Base-by-base conservation (phyloP, 2,797 vertebrate genomes). In the Rhinogobio ventralis region DNA sequence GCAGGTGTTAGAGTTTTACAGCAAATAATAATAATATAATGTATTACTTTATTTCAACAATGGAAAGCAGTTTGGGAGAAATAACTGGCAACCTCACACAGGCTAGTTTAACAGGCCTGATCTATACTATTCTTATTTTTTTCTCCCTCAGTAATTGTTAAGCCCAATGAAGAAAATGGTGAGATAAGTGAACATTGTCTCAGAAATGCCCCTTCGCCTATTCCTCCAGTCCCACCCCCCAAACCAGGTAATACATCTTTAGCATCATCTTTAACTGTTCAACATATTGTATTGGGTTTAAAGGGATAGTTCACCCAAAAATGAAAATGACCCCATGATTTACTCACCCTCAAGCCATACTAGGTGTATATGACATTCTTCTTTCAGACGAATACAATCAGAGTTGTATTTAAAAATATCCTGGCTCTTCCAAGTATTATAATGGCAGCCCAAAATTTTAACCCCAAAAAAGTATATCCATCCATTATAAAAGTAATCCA, bases 151-250 rank as follows among this genome's bases (percentile, higher is more conserved):
- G 97, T 86, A 72, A 95, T 92, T 69, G 67, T 95, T 87, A 57
- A 91, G 7, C 78, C 86, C 0, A 92, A 97, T 86, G 66, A 87
- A 14, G 96, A 97, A 92, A 97, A 91, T 1, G 95, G 96, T 62
- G 96, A 97, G 90, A 91, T 13, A 30, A 90, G 49, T 11, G 20
- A 92, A 33, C 82, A 77, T 9, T 55, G 45, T 17, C 80, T 42
- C 33, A 45, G 49, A 10, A 82, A 25, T 25, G 19, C 14, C 20
- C 39, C 86, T 25, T 13, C 9, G 1, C 1, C 45, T 53, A 25
- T n/a, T n/a, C 3, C 7, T 0, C 17, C 55, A 15, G 71, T n/a
- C 2, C 3, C 5, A 1, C 89, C 90, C 33, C 87, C 85, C 9
- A 93, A 89, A 88, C 90, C 87, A 94, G 93, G 94, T 95, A 91